A percentile compares a stretch with the other conserved stretches of the same genome.
These are phyloP conservation scores for Patiria pectinifera DNA, from an alignment of 53 echinoderm and acorn worm genomes.

Conservation along the genomic window DNA sequence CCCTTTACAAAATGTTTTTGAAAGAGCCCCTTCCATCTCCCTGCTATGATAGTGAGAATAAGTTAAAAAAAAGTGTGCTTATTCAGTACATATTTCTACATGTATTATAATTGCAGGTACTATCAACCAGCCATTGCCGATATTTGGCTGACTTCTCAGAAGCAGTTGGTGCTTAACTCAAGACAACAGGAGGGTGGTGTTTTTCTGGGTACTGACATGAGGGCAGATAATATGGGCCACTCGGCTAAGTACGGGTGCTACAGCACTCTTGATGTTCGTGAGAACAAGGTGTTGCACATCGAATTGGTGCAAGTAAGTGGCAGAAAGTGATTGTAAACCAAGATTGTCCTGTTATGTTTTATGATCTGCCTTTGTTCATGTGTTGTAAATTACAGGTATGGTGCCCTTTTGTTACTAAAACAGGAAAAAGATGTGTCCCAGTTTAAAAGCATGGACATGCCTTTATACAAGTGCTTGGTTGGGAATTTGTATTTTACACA, in stretches of 20 bases:
- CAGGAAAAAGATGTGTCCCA: too few species aligned
- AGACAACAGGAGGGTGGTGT: neutral
- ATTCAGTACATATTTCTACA: neutral
- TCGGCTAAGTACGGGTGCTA: conserved; percentile 42
- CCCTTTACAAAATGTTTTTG: too few species aligned
- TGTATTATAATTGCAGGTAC: conserved; percentile 11
- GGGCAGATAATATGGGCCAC: conserved; percentile 20
- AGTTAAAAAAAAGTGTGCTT: neutral
- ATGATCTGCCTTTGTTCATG: too few species aligned
- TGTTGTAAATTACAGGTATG: too few species aligned
- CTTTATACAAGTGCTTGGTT: too few species aligned
- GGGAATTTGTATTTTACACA: too few species aligned
- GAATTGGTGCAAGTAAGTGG: conserved; percentile 8
- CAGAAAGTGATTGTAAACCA: too few species aligned
- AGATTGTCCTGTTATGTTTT: too few species aligned
- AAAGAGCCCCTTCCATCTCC: too few species aligned
- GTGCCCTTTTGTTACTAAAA: too few species aligned
- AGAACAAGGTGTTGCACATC: conserved; percentile 15
- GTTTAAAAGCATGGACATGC: too few species aligned
- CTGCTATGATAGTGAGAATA: neutral
- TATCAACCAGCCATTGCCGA: conserved; percentile 18
- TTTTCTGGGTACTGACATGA: conserved; percentile 18
- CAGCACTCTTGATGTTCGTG: conserved; percentile 4
- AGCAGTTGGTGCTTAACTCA: neutral
- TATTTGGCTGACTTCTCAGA: neutral